Percentiles rank a stretch among this genome's conserved stretches.
Conservation (phyloP, 23 tunicate genomes). For the Pegea sp. region DNA sequence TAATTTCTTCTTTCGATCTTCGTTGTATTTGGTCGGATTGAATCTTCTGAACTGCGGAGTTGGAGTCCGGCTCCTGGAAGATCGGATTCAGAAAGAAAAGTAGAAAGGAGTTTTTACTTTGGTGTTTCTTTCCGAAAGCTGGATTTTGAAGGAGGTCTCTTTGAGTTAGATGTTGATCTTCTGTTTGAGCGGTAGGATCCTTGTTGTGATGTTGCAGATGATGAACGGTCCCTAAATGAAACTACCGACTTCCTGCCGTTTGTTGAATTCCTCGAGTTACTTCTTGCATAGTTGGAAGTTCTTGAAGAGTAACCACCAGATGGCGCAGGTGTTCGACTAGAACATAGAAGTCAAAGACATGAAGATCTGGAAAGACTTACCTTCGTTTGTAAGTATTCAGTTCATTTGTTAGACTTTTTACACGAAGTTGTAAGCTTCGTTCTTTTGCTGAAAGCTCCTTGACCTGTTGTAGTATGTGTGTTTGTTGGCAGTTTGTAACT, state of each 20-base stretch:
- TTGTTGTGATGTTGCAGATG: no score
- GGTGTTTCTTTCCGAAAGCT: no score
- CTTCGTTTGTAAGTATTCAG: slow-evolving; percentile 67
- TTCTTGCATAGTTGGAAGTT: background rate
- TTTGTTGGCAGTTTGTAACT: no score
- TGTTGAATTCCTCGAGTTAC: background rate
- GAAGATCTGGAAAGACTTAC: no score
- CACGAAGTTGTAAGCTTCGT: slow-evolving; percentile 62
- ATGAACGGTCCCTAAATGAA: no score
- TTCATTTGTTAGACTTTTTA: slow-evolving; percentile 78
- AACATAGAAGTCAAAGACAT: no score
- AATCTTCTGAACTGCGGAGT: slow-evolving; percentile 41
- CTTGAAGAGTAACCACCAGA: background rate
- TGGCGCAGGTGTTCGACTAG: background rate
- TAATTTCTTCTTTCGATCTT: slow-evolving; percentile 45
- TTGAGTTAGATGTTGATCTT: no score
- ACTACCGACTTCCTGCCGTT: no score
- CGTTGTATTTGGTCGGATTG: slow-evolving; percentile 62
- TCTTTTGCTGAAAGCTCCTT: slow-evolving; percentile 46
- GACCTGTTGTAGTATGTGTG: slow-evolving; percentile 10
- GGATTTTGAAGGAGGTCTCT: no score
- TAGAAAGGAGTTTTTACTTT: no score
- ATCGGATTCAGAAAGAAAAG: slow-evolving; percentile 13
- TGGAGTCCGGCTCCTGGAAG: slow-evolving; percentile 43
- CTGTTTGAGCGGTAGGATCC: no score